Percentiles rank a stretch among this genome's conserved stretches.
These are phyloP conservation scores for Serinus canaria DNA, from an alignment of 2,113 vertebrate genomes.

Conservation along the genomic window DNA sequence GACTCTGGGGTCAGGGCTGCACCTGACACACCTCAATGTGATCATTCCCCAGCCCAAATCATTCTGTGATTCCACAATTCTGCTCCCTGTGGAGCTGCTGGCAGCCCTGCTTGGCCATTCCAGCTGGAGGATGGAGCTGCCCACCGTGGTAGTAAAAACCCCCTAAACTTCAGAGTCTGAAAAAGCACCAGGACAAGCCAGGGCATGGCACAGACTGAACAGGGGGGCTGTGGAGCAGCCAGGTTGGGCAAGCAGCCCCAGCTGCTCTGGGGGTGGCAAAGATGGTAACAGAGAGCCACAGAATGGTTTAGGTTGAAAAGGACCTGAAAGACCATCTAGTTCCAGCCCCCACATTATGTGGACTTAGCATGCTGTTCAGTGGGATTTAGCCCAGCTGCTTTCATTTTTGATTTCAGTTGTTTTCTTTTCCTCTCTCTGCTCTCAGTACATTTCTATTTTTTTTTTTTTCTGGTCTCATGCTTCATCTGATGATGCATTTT, in stretches of 20 bases:
- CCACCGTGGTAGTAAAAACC: rapidly evolving
- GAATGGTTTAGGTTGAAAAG: neutral
- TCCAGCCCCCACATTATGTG: neutral
- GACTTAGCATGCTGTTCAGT: neutral
- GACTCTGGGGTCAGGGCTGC: neutral
- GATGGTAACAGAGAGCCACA: neutral
- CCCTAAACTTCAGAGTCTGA: neutral
- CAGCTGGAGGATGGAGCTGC: neutral
- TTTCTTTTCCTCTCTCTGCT: neutral
- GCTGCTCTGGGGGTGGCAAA: neutral
- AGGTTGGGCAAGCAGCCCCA: neutral
- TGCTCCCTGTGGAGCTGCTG: neutral
- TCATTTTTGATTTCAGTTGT: neutral
- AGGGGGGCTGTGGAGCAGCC: neutral
- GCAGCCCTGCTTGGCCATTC: neutral
- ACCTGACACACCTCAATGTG: neutral
- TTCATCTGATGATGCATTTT: neutral
- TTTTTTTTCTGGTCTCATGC: neutral
- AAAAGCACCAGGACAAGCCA: neutral
- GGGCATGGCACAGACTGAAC: rapidly evolving
- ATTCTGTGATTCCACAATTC: neutral
- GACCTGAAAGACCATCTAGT: neutral
- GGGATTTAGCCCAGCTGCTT: neutral
- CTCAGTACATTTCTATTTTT: neutral
- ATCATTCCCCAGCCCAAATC: neutral